A percentile compares a stretch with the other conserved stretches of the same genome.
These are phyloP conservation scores for Candoia aspera DNA, from an alignment of 2,113 vertebrate genomes.

Conservation along the genomic window DNA sequence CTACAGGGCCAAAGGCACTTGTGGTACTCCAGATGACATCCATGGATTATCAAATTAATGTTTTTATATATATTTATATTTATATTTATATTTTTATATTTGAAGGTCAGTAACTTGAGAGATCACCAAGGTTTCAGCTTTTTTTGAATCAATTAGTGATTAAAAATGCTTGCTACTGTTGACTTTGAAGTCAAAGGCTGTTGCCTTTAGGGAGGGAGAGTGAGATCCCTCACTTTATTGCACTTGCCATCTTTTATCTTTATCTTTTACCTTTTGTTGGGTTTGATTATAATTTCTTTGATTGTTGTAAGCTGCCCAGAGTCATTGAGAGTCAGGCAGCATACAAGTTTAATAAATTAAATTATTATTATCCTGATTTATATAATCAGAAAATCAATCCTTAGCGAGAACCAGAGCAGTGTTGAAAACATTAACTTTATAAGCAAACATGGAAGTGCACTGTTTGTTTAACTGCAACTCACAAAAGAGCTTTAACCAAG, in stretches of 20 bases:
- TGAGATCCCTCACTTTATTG: background rate
- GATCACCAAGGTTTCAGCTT: background rate
- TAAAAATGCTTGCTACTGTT: background rate
- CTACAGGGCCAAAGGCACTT: background rate
- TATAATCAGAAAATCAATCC: background rate
- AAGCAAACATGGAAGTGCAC: background rate
- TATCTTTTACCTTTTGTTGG: background rate
- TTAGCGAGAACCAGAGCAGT: background rate
- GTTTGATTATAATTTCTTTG: background rate
- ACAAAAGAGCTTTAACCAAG: background rate
- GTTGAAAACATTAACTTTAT: background rate
- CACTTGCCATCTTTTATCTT: background rate
- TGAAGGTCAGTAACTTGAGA: background rate
- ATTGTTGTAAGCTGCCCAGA: background rate
- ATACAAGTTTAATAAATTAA: background rate
- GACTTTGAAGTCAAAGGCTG: background rate
- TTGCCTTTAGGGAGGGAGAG: background rate
- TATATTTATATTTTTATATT: too few species aligned
- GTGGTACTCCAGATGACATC: background rate
- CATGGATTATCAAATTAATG: background rate
- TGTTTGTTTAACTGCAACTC: background rate
- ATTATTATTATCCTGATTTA: background rate
- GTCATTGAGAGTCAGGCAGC: background rate
- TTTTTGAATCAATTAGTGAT: background rate
- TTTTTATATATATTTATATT: background rate